phyloP scores from a whole-genome alignment of 2,797 vertebrate genomes.

The Thunnus albacares region DNA sequence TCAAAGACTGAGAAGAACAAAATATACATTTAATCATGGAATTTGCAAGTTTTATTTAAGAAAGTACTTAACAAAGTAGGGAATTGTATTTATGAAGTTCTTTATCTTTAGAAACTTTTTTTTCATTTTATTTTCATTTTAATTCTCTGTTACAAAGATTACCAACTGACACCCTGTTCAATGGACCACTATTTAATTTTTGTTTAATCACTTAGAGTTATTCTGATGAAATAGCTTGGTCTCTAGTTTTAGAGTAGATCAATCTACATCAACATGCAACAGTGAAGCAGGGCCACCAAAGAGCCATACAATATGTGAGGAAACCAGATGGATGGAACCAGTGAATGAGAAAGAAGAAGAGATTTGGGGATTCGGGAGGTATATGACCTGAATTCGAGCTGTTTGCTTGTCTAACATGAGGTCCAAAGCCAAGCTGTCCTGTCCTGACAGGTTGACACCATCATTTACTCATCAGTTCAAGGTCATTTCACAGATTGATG shows the following conservation, averaged over 20 bases:
- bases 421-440: slow-evolving; percentile 64
- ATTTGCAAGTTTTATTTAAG: not conserved
- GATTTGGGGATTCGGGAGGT: slow-evolving; percentile 27
- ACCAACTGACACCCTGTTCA: slow-evolving; percentile 11
- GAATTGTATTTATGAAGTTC: not conserved
- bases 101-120: not conserved
- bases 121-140: not conserved
- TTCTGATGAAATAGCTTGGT: not conserved
- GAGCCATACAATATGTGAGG: slow-evolving; percentile 35
- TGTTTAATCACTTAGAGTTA: not conserved
- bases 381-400: slow-evolving; percentile 53
- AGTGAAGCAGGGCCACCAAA: slow-evolving; percentile 32
- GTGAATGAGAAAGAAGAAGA: slow-evolving; percentile 32
- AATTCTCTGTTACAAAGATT: not conserved
- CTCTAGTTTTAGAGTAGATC: slow-evolving; percentile 8
- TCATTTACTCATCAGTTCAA: slow-evolving; percentile 82
- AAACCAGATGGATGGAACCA: slow-evolving; percentile 26
- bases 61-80: not conserved
- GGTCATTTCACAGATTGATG: slow-evolving; percentile 80
- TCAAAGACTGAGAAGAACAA: not conserved
- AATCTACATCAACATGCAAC: slow-evolving; percentile 44
- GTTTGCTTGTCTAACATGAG: slow-evolving; percentile 73
- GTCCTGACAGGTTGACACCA: slow-evolving; percentile 81
- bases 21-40: not conserved
- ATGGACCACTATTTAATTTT: not conserved